Conservation (phyloP, 2,797 vertebrate species). For the Muscicapa comitata region DNA sequence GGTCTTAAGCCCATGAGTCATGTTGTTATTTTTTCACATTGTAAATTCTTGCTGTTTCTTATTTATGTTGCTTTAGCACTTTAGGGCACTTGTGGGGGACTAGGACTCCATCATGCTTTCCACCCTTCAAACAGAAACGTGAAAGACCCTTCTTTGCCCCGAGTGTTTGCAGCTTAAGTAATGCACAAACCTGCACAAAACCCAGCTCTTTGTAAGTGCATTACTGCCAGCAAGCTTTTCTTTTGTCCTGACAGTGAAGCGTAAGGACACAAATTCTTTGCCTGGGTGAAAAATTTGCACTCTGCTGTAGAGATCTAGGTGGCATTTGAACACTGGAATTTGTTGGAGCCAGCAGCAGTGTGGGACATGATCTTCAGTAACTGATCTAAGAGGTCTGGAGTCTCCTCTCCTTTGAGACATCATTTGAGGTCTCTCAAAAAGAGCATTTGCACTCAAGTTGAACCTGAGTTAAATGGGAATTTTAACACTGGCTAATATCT, state of each 20-base stretch:
- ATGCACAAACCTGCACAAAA: accelerated
- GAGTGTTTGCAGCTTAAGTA: not conserved
- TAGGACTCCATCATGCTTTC: not conserved
- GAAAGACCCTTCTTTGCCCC: not conserved
- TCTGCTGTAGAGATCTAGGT: not conserved
- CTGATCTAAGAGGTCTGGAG: not conserved
- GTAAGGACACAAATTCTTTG: not conserved
- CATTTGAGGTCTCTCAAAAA: not conserved
- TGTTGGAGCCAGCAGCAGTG: not conserved
- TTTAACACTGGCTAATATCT: not conserved
- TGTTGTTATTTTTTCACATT: conserved; percentile 63
- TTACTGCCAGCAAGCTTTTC: not conserved
- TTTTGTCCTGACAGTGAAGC: not conserved
- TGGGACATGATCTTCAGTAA: not conserved
- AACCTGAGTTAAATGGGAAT: not conserved
- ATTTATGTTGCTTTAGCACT: conserved; percentile 45
- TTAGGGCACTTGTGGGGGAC: not conserved
- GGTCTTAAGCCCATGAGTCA: conserved; percentile 17
- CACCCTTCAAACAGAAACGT: not conserved
- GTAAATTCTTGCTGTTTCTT: conserved; percentile 61
- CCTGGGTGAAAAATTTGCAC: not conserved
- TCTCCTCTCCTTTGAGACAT: not conserved
- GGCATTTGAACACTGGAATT: not conserved
- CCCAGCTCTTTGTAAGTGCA: not conserved
- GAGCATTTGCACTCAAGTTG: not conserved